Base-by-base conservation (phyloP, 2,888 invertebrate genomes). In the Yponomeuta cagnagella region DNA sequence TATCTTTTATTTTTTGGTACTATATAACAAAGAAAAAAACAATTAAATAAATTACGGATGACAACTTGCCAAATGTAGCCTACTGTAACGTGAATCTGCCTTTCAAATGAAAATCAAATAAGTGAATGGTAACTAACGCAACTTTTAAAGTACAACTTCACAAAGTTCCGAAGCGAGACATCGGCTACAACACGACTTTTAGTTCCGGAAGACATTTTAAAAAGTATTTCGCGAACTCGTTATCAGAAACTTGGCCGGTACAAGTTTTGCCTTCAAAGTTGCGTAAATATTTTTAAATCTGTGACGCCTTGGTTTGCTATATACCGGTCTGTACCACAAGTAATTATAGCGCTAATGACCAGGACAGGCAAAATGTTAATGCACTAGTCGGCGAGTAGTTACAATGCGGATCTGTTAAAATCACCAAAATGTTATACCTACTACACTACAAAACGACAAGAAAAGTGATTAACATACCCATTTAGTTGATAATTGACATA, bases 201-300 rank as follows among this genome's bases (percentile, higher is more conserved):
- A 68, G 33, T 68, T 68, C 33, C n/a, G 10, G 48, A 68, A 68
- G 68, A 68, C 68, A 68, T 68, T 68, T 68, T 68, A 68, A 68
- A 68, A 68, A 68, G 68, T 68, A 68, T 37, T 68, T 48, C 23
- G 15, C 15, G 5, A 68, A 68, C 43, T 43, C 43, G 37, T 15
- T 43, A 43, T 68, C 43, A 37, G n/a, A 58, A 58, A 58, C 52
- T 33, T 65, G 65, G 12, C n/a, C 9, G 10, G 30, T 4, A n/a
- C 10, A 65, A 65, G 65, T 65, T 65, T 33, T 6, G 65, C 30
- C 10, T 65, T 65, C 2, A 65, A 65, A 31, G 33, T 65, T 5
- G 12, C 52, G 15, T 58, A 58, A 58, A 58, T 15, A 58, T 65
- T 65, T 65, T 30, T 9, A 30, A 65, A 65, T 33, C 30, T 30